Base-by-base conservation (phyloP, 2,888 invertebrate genomes). In the Choristoneura rosaceana region DNA sequence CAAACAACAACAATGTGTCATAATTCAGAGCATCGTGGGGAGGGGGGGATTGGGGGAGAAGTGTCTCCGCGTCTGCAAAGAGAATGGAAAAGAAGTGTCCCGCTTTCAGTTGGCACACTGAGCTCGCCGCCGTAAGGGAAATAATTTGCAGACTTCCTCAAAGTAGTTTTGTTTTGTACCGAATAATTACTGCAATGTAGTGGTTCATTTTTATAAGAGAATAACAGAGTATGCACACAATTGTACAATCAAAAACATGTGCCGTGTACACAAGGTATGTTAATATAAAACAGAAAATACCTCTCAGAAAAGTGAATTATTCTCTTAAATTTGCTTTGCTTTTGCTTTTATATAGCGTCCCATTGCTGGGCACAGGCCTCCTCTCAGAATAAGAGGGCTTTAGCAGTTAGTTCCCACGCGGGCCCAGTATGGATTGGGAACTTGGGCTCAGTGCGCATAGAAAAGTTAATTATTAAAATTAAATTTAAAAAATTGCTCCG, bases 1-100 rank as follows among this genome's bases (percentile, higher is more conserved):
- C 81, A 80, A 81, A 86, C 80, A 84, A 85, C 80, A 84, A 84
- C 80, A 85, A 87, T 86, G 80, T 82, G 81, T 84, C 83, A 81
- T 85, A 81, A 85, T 83, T 87, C 86, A 84, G 82, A 82, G 78
- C 81, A 82, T 82, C 25, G 25, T 25, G 25, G 2, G 25, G 25
- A 2, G 25, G 82, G 82, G 75, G 71, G 69, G 76, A n/a, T n/a
- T n/a, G 14, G 52, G 34, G 43, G 64, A 60, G 69, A 69, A 69
- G 69, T 69, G 69, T 58, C 60, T 60, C 43, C 45, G 67, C 67
- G 58, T 15, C 52, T 62, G 67, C 63, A 74, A 71, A 70, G 78
- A 67, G 75, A 75, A 73, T 75, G 75, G 58, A 74, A 79, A 80
- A 80, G 76, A 80, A 78, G 76, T 80, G 78, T 82, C 76, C 76